Evolutionary conservation across 1,140 invertebrate species (phyloP), one percentile per base, ranked within the genome.

Genomic region (Nasonia vitripennis): DNA sequence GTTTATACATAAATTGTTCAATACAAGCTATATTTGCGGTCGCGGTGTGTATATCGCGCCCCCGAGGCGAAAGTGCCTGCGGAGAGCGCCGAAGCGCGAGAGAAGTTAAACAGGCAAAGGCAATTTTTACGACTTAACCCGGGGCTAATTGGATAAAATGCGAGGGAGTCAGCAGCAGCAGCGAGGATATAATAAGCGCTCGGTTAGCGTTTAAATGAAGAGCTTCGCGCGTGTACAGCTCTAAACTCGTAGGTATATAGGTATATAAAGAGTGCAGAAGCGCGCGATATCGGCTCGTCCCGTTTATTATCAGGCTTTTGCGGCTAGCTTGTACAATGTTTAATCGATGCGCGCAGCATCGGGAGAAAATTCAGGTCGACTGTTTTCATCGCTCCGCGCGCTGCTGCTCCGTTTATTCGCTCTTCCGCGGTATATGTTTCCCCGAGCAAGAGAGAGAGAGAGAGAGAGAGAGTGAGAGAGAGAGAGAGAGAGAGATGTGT

Each of bases 361-460:
- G 75, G 68, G 23, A 78, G 41, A 70, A 84, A 48, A 84, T 84
- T 77, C 23, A 78, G 67, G 75, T 84, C 81, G 73, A 77, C 81
- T 27, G 71, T 77, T 62, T 37, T 82, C 80, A 74, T 81, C 70
- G 70, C 11, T 78, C 17, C 5, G 7, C 20, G 20, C n/a, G 0
- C 20, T 2, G 2, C 2, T 55, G 78, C 20, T 79, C 37, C 51
- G 55, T 79, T 79, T 80, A n/a, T 70, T n/a, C 67, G 37, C 62
- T 45, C 6, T 67, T 70, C n/a, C 62, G 79, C 9, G 68, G 4
- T 48, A 20, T 62, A 20, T 5, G 6, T 62, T 20, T 62, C 5
- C 55, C 4, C 55, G 55, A 4, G 17, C 14, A 11, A 4, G 10
- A 0, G 10, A n/a, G 27, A 20, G 11, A 37, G 27, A 27, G 27